Evolutionary conservation across 2,888 invertebrate species (phyloP).

Genomic region (Ophonus ardosiacus): DNA sequence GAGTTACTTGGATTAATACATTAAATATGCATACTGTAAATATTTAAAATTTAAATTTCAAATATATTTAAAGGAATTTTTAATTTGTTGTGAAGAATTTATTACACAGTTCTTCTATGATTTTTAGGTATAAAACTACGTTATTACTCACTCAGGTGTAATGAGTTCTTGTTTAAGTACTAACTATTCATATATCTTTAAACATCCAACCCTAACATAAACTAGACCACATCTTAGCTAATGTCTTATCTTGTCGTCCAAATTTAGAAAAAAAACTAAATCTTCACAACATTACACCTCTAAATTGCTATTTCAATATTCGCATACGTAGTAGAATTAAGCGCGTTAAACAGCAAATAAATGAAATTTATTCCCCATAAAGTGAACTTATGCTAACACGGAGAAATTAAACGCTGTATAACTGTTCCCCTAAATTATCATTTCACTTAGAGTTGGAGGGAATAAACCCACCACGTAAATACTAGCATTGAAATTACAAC

Average conservation of each 20-base stretch:
- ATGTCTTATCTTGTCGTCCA: background rate
- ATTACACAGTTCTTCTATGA: too few relatives aligned
- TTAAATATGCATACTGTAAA: too few relatives aligned
- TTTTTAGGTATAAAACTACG: too few relatives aligned
- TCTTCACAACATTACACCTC: background rate
- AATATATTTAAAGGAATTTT: too few relatives aligned
- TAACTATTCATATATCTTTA: background rate
- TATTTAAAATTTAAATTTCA: too few relatives aligned
- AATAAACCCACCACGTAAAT: background rate
- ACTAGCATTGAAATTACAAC: background rate
- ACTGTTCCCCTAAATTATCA: background rate
- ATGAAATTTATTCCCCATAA: constrained; percentile 21
- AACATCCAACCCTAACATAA: background rate
- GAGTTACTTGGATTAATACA: too few relatives aligned
- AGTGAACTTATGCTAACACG: background rate
- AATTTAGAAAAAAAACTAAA: background rate
- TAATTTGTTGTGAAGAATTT: too few relatives aligned
- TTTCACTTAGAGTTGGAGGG: background rate
- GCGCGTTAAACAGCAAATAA: background rate
- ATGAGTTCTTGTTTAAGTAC: background rate
- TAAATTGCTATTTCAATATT: background rate
- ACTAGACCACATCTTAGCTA: background rate
- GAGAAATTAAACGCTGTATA: constrained; percentile 1
- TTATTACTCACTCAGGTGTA: too few relatives aligned
- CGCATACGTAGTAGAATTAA: background rate